These are phyloP conservation scores for Phocides pigmalion DNA, from an alignment of 1,140 invertebrate genomes.

Conservation along the genomic window DNA sequence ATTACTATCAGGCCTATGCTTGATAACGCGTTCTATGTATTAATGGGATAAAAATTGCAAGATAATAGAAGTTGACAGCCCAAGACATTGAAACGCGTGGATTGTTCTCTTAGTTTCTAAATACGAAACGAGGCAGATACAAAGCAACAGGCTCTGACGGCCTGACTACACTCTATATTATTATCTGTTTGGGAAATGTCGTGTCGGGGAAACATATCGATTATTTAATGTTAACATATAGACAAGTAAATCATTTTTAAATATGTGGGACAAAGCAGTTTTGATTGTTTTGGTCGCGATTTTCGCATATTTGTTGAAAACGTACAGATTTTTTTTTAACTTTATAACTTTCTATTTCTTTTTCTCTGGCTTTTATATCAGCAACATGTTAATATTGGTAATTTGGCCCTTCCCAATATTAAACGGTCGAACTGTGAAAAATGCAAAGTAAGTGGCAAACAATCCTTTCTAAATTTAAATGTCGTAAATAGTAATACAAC, in stretches of 20 bases:
- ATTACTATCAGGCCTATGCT: no score
- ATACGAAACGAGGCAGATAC: no score
- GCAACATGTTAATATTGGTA: neutral
- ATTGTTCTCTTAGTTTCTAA: no score
- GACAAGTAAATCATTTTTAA: neutral
- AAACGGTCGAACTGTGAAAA: slow-evolving; percentile 31
- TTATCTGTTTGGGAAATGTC: neutral
- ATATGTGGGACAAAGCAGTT: slow-evolving; percentile 11
- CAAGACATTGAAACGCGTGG: no score
- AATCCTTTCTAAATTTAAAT: neutral
- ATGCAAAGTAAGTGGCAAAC: slow-evolving; percentile 21
- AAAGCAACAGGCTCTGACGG: neutral
- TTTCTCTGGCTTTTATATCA: slow-evolving; percentile 14
- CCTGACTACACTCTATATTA: neutral
- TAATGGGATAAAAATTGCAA: no score
- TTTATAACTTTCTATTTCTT: slow-evolving; percentile 1
- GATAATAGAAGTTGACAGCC: no score
- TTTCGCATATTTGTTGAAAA: slow-evolving; percentile 7
- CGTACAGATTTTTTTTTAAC: slow-evolving; percentile 1
- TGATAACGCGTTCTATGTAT: no score
- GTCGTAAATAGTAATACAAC: no score
- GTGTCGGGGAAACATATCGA: neutral
- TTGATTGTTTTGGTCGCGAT: neutral
- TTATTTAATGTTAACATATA: neutral
- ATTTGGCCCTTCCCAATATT: slow-evolving; percentile 31